Conservation (phyloP, 64 coral and sea anemone genomes). For the Exaiptasia diaphana region DNA sequence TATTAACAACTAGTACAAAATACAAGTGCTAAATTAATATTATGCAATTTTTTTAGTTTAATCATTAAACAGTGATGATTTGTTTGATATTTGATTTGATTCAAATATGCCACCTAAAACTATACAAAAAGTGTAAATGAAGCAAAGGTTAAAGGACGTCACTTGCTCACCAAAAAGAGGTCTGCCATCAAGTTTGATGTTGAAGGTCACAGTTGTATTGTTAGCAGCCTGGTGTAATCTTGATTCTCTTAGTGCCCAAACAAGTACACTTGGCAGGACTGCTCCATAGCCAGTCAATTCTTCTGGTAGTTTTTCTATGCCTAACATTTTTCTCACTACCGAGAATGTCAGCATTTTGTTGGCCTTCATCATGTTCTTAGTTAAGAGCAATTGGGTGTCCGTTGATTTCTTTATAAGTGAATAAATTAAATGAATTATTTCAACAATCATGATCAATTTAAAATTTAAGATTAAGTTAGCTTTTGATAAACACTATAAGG, state of each 20-base stretch:
- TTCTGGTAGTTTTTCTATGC: conserved; percentile 20
- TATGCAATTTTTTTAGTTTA: no score
- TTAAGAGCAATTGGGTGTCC: conserved; percentile 28
- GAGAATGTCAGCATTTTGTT: conserved; percentile 45
- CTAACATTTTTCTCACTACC: conserved; percentile 36
- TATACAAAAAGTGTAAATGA: no score
- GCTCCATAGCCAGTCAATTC: conserved; percentile 24
- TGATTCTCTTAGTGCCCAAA: conserved; percentile 48
- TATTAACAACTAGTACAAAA: no score
- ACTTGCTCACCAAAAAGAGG: conserved; percentile 39
- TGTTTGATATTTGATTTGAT: no score
- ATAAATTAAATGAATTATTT: no score
- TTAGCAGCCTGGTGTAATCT: conserved; percentile 7
- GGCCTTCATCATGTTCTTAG: conserved; percentile 53
- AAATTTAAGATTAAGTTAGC: neutral
- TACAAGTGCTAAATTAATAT: no score
- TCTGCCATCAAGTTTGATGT: conserved; percentile 45
- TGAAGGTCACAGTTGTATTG: conserved; percentile 18
- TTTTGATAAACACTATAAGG: neutral
- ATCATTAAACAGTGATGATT: no score
- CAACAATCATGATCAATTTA: neutral
- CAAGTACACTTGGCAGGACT: conserved; percentile 24
- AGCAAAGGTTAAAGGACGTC: no score
- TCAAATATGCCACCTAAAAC: no score
- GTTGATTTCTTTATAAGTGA: conserved; percentile 32